These are phyloP conservation scores for Hypotaenidia okinawae DNA, from an alignment of 2,797 vertebrate species.

Conservation along the genomic window DNA sequence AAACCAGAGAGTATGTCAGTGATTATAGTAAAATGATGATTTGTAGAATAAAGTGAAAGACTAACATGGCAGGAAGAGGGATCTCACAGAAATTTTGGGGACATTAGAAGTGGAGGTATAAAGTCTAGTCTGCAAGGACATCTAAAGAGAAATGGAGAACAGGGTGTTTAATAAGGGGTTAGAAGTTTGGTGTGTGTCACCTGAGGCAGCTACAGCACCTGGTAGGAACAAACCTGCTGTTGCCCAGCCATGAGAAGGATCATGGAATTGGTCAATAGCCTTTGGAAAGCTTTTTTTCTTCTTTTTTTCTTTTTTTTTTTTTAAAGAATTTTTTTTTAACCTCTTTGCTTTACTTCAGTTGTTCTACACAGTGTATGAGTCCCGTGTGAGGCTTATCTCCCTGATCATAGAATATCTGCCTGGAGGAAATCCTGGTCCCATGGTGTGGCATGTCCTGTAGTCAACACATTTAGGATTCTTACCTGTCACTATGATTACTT, in stretches of 20 bases:
- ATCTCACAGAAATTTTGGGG: background rate
- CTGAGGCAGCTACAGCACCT: background rate
- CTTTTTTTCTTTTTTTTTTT: background rate
- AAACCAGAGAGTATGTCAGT: background rate
- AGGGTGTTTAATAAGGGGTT: background rate
- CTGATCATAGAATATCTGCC: background rate
- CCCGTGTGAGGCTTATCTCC: background rate
- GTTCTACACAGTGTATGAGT: background rate
- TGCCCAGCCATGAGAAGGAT: background rate
- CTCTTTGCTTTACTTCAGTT: background rate
- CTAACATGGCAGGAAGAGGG: background rate
- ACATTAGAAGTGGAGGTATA: background rate
- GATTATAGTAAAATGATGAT: background rate
- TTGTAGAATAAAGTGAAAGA: background rate
- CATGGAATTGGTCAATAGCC: background rate
- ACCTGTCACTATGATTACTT: background rate
- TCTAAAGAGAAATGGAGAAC: background rate
- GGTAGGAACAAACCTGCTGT: background rate
- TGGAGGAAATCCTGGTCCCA: background rate
- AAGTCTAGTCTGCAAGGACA: background rate
- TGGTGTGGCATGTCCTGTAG: background rate
- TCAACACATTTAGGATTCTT: background rate
- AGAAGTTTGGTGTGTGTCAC: background rate
- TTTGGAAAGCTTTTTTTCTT: background rate
- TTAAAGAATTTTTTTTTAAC: background rate